Evolutionary conservation across 37 sponge, comb jelly and placozoan species (phyloP).

Genomic region (Mnemiopsis leidyi): DNA sequence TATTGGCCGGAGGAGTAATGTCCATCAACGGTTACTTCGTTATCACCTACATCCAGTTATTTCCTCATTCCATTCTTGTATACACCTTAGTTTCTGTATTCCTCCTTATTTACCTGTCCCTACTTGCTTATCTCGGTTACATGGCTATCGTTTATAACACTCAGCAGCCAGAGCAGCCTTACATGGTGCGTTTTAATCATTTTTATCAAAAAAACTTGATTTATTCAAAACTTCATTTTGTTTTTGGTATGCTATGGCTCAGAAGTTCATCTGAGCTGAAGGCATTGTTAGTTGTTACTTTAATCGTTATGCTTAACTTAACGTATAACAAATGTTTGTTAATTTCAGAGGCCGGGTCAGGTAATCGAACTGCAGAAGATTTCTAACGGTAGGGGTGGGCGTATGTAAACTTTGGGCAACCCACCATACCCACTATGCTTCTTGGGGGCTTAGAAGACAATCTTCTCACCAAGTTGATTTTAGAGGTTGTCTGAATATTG

Average conservation of each 20-base stretch:
- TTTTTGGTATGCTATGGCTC: too few relatives aligned
- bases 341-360: neutral
- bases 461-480: neutral
- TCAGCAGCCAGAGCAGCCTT: neutral
- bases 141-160: neutral
- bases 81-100: neutral
- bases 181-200: constrained; percentile 16
- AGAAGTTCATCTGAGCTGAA: too few relatives aligned
- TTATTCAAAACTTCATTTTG: too few relatives aligned
- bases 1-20: constrained; percentile 69
- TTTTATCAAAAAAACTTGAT: too few relatives aligned
- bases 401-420: too few relatives aligned
- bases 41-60: neutral
- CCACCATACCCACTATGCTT: too few relatives aligned
- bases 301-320: too few relatives aligned
- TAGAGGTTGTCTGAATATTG: neutral
- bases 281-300: too few relatives aligned
- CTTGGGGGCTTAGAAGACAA: too few relatives aligned
- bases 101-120: neutral
- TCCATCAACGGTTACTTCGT: constrained; percentile 75
- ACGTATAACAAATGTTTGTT: neutral
- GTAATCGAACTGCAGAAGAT: neutral
- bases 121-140: neutral
- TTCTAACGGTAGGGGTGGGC: neutral
- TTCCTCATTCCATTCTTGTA: neutral